A percentile compares a stretch with the other conserved stretches of the same genome.
These are phyloP conservation scores for Zeuzera pyrina DNA, from an alignment of 2,888 invertebrate species.

Conservation along the genomic window DNA sequence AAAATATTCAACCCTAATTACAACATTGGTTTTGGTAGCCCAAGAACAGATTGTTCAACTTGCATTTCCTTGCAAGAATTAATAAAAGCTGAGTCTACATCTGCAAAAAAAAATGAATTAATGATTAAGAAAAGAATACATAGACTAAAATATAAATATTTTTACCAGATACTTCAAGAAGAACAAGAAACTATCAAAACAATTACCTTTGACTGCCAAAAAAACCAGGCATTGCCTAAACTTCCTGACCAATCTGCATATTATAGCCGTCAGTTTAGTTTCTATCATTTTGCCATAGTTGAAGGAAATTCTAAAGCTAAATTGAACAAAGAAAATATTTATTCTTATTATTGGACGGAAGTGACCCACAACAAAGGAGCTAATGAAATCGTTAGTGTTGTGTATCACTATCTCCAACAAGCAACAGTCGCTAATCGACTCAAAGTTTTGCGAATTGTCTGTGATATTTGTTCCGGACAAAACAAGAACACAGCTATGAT, in stretches of 20 bases:
- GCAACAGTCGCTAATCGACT: constrained; percentile 4
- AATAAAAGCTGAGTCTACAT: constrained; percentile 5
- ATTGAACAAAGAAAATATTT: constrained; percentile 16
- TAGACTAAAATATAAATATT: constrained; percentile 17
- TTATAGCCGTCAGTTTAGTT: constrained; percentile 19
- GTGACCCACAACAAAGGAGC: constrained; percentile 20
- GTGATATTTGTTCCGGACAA: constrained; percentile 13
- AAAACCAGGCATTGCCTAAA: constrained; percentile 22
- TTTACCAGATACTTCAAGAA: constrained; percentile 16
- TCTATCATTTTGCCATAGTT: constrained; percentile 20
- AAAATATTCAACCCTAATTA: constrained; percentile 12
- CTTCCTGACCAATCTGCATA: constrained; percentile 22
- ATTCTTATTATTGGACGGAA: constrained; percentile 23
- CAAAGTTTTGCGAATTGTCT: constrained; percentile 1
- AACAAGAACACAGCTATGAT: constrained; percentile 21
- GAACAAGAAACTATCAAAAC: constrained; percentile 11
- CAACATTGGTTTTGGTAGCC: constrained; percentile 14
- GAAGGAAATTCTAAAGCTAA: constrained; percentile 13
- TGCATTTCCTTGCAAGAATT: constrained; percentile 7
- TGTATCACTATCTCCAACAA: constrained; percentile 16
- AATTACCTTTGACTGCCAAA: constrained; percentile 25
- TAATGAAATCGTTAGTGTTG: constrained; percentile 22
- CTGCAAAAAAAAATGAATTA: constrained; percentile 3
- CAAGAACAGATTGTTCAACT: constrained; percentile 13
- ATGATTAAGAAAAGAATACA: constrained; percentile 12